phyloP scores from a whole-genome alignment of 1,140 invertebrate species.

The Thrips palmi region DNA sequence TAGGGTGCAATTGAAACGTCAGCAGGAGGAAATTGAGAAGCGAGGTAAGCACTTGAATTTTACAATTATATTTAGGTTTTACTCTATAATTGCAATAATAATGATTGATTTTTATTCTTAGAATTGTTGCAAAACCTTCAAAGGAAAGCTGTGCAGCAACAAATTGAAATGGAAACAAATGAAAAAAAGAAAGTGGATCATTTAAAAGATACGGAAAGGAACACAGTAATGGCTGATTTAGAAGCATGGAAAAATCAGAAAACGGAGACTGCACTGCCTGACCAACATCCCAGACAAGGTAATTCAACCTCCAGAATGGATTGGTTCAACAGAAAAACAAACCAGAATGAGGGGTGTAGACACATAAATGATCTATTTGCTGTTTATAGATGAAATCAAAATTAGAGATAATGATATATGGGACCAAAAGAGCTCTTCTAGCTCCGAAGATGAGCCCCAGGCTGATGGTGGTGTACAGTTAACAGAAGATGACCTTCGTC shows the following conservation, averaged over 20 bases:
- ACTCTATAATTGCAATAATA: neutral
- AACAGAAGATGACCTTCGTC: conserved; percentile 14
- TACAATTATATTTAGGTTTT: neutral
- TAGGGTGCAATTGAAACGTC: conserved; percentile 29
- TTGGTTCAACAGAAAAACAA: neutral
- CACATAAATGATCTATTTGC: neutral
- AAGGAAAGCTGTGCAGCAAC: conserved; percentile 34
- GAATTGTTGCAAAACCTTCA: conserved; percentile 24
- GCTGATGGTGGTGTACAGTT: conserved; percentile 10
- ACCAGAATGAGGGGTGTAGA: neutral
- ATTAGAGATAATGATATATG: conserved; percentile 16
- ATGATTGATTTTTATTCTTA: conserved; percentile 13
- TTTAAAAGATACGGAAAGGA: conserved; percentile 31
- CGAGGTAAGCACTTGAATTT: neutral
- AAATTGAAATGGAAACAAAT: conserved; percentile 35
- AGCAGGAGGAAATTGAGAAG: neutral
- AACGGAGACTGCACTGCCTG: neutral
- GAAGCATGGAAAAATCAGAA: conserved; percentile 35
- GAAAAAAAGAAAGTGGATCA: conserved; percentile 32
- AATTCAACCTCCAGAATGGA: conserved; percentile 14
- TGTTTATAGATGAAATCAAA: conserved; percentile 20
- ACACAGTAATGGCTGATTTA: conserved; percentile 41
- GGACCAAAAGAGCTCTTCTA: conserved; percentile 7
- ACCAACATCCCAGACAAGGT: neutral
- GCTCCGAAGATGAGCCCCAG: too few species aligned